Percentiles rank a stretch among this genome's conserved stretches.
These are phyloP conservation scores for Hesperophylax magnus DNA, from an alignment of 1,140 invertebrate species.

Conservation along the genomic window DNA sequence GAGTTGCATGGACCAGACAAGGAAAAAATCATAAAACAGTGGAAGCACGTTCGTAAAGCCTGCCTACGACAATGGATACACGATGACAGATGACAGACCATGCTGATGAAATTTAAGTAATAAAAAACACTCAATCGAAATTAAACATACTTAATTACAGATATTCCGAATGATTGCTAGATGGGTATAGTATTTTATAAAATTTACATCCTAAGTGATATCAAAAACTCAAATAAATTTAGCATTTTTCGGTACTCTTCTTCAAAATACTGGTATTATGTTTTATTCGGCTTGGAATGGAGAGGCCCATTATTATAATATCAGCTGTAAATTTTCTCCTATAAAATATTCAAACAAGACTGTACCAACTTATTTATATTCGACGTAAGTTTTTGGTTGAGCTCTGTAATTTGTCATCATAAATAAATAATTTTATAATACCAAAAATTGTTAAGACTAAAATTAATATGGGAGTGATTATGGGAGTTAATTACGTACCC, in stretches of 20 bases:
- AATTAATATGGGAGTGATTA: too few relatives aligned
- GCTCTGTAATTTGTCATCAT: conserved; percentile 21
- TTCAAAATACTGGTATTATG: conserved; percentile 29
- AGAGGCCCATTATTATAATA: conserved; percentile 60
- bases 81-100: too few relatives aligned
- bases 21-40: too few relatives aligned
- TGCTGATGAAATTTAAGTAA: too few relatives aligned
- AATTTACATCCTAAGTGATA: not conserved
- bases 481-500: too few relatives aligned
- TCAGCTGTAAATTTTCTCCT: conserved; percentile 67
- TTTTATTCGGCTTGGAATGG: not conserved
- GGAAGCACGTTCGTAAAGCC: too few relatives aligned
- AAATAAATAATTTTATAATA: conserved; percentile 2
- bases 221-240: conserved; percentile 23
- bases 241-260: not conserved
- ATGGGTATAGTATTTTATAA: too few relatives aligned
- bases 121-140: too few relatives aligned
- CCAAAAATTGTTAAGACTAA: not conserved
- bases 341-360: conserved; percentile 66
- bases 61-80: too few relatives aligned
- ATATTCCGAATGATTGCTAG: too few relatives aligned
- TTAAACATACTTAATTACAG: too few relatives aligned
- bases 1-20: too few relatives aligned
- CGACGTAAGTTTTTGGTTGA: conserved; percentile 5
- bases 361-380: conserved; percentile 32